Evolutionary conservation across 2,113 vertebrate genomes (phyloP), one percentile per base, ranked within the genome.

Genomic region (Ia io): DNA sequence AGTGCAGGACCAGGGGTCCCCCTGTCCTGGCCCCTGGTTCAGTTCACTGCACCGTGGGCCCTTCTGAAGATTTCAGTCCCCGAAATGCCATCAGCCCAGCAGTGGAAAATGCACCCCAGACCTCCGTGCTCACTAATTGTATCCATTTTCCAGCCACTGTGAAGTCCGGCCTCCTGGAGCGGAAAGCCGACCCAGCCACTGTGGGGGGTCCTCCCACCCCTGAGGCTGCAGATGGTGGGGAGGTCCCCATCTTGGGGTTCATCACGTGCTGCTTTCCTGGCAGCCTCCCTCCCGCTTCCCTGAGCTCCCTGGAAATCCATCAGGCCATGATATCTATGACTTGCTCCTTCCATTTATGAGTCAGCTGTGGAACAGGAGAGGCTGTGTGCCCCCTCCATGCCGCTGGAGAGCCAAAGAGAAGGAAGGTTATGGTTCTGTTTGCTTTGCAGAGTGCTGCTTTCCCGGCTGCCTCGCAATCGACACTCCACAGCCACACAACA

Each of bases 301-400:
- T 12, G 0, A 56, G 84, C 86, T 92, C 91, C 44, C 77, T 53
- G 22, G 83, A 97, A 96, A 94, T 90, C 96, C 85, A 87, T 63
- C 96, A 96, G 94, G 84, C 91, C 96, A 76, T 90, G 84, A 35
- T 47, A 95, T 93, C 97, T 96, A 97, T 96, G 94, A 89, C 96
- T 51, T 71, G 76, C 83, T 96, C 97, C 96, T 97, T 98, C 97
- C 95, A 65, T 80, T 80, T 97, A 5, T 70, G 83, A 95, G 86
- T 59, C 37, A 92, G 88, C 92, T 69, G 61, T 49, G 30, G 96
- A 88, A 71, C 84, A 90, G 65, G 77, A 83, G 92, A 20, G 59
- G 79, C 80, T 37, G 22, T 30, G 80, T 12, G 23, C 73, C 95
- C 96, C 96, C 95, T 47, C 37, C 69, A 76, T 79, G 90, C 51